phyloP scores from a whole-genome alignment of 2,113 vertebrate genomes.

The Plecotus auritus region DNA sequence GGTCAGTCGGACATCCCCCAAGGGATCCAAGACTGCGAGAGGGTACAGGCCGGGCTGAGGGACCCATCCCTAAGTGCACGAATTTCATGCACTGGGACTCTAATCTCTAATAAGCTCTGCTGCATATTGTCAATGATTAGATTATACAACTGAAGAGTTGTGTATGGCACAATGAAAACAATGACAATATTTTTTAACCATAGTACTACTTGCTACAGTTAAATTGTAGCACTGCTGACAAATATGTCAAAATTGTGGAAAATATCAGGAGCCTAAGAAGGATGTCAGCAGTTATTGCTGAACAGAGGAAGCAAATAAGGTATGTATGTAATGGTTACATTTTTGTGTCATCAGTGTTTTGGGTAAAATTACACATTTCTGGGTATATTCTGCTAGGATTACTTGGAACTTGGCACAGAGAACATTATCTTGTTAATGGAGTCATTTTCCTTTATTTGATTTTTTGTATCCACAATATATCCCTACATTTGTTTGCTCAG shows the following conservation, averaged over 20 bases:
- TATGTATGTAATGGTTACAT: background rate
- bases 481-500: background rate
- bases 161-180: background rate
- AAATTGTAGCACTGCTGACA: constrained; percentile 44
- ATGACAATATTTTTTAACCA: constrained; percentile 17
- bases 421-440: background rate
- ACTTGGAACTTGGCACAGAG: background rate
- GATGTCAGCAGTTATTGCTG: background rate
- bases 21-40: too few relatives aligned
- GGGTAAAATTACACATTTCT: background rate
- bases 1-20: too few relatives aligned
- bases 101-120: background rate
- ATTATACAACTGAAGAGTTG: background rate
- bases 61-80: too few relatives aligned
- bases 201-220: constrained; percentile 20
- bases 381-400: background rate
- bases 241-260: constrained; percentile 49
- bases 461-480: background rate
- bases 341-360: constrained; percentile 7
- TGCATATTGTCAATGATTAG: background rate
- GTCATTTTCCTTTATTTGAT: background rate
- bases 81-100: too few relatives aligned
- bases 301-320: constrained; percentile 36
- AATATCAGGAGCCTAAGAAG: background rate
- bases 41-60: too few relatives aligned